Base-by-base conservation (phyloP, 2,888 invertebrate species). In the Zygaena filipendulae region DNA sequence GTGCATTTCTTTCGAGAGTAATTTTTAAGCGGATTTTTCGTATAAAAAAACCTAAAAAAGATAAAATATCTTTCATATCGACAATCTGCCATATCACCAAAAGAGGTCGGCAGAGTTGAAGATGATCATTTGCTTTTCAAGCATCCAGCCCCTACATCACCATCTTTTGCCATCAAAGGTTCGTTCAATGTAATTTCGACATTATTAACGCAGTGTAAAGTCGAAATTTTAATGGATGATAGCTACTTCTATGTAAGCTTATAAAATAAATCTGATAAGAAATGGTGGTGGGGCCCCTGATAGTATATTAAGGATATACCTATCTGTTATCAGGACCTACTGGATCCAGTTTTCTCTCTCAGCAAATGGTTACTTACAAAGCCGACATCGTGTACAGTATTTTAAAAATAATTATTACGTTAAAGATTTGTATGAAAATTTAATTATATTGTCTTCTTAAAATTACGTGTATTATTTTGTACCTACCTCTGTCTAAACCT, bases 371-470 rank as follows among this genome's bases (percentile, higher is more conserved):
- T 58, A 49, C 52, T 62, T 59, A 40, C 64, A 58, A 67, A 51
- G 52, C 60, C 59, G 74, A 60, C 70, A 59, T 44, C 33, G 35
- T 87, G 87, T 87, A 88, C 87, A 88, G 87, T 87, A 87, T 87
- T 88, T 87, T 87, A 87, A 85, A 81, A 82, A 79, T 83, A 75
- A 85, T n/a, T 84, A 87, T 61, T 75, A 77, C 85, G 87, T 87
- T 87, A 87, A 87, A 87, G 74, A 87, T 87, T 87, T 87, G 87
- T 87, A 87, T 87, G 87, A 86, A 87, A 87, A 85, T 83, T 84
- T 74, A 79, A 84, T 81, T 83, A 83, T 82, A 79, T 77, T 75
- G 77, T 77, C 77, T 79, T 77, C 77, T 68, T 77, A 77, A 74
- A 70, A 58, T 48, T 33, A 49, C 32, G 52, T 56, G 64, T 59